Percentiles rank a stretch among this genome's conserved stretches.
These are phyloP conservation scores for Pseudochirops corinnae DNA, from an alignment of 2,797 vertebrate species.

Conservation along the genomic window DNA sequence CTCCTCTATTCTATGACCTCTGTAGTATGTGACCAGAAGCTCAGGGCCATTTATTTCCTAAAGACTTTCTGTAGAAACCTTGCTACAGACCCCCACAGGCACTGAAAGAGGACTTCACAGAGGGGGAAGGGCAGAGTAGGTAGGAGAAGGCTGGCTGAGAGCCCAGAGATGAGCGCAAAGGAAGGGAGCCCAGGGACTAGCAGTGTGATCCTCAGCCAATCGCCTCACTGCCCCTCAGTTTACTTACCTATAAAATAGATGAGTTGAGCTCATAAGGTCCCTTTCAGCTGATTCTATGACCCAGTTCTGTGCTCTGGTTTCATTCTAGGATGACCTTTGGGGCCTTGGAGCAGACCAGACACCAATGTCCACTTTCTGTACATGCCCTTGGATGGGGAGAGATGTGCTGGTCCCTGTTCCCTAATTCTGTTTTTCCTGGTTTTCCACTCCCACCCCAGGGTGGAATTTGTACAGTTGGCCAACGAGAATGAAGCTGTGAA, in stretches of 20 bases:
- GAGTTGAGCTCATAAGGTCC: background rate
- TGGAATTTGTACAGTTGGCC: constrained; percentile 90
- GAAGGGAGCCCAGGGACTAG: no score
- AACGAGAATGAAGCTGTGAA: constrained; percentile 91
- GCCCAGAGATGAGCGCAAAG: background rate
- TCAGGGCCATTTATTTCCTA: background rate
- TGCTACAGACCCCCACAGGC: background rate
- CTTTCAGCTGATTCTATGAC: background rate
- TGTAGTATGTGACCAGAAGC: background rate
- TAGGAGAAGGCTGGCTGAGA: background rate
- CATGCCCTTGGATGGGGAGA: background rate
- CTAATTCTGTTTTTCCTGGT: background rate
- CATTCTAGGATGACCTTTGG: background rate
- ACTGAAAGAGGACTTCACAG: background rate
- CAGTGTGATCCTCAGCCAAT: background rate
- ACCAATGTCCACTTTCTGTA: background rate
- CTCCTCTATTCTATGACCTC: background rate
- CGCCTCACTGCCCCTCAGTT: background rate
- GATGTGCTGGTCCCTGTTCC: fast-evolving
- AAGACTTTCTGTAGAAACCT: background rate
- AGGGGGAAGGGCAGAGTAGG: background rate
- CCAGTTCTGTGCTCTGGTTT: background rate
- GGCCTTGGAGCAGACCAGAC: background rate
- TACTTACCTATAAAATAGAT: background rate
- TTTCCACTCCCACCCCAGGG: constrained; percentile 85